Percentiles rank a stretch among this genome's conserved stretches.
Conservation (phyloP, 1,140 invertebrate genomes). For the Drosophila bipectinata region DNA sequence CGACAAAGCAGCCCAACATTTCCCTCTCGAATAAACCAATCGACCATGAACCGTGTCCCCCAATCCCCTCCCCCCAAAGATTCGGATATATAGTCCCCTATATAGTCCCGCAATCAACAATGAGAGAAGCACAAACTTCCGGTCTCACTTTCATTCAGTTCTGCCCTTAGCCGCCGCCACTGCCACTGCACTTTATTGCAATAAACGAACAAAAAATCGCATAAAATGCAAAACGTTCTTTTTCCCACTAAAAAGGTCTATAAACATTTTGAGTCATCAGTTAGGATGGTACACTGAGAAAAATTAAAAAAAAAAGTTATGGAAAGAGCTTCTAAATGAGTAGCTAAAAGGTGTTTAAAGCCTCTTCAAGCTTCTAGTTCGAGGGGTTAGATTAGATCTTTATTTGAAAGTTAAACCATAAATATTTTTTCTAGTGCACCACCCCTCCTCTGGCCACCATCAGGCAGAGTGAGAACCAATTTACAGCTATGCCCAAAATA, state of each 20-base stretch:
- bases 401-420: not conserved
- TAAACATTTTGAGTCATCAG: constrained; percentile 64
- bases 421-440: not conserved
- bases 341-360: too few relatives aligned
- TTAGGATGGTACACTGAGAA: constrained; percentile 2
- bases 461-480: constrained; percentile 53
- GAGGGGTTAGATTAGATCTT: not conserved
- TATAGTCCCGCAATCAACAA: constrained; percentile 41
- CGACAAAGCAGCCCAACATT: constrained; percentile 21
- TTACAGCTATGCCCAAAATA: constrained; percentile 46
- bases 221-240: constrained; percentile 63
- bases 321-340: too few relatives aligned
- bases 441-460: not conserved
- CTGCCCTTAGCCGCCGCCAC: constrained; percentile 4
- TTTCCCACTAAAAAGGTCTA: constrained; percentile 58
- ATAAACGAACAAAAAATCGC: constrained; percentile 35
- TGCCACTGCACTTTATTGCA: constrained; percentile 54
- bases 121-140: constrained; percentile 57
- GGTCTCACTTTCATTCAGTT: constrained; percentile 67
- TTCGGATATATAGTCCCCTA: not conserved
- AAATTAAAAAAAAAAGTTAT: not conserved
- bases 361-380: not conserved
- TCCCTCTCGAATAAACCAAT: constrained; percentile 42
- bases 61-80: not conserved
- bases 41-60: constrained; percentile 33